phyloP scores from a whole-genome alignment of 1,140 invertebrate species.

The Ruditapes philippinarum region DNA sequence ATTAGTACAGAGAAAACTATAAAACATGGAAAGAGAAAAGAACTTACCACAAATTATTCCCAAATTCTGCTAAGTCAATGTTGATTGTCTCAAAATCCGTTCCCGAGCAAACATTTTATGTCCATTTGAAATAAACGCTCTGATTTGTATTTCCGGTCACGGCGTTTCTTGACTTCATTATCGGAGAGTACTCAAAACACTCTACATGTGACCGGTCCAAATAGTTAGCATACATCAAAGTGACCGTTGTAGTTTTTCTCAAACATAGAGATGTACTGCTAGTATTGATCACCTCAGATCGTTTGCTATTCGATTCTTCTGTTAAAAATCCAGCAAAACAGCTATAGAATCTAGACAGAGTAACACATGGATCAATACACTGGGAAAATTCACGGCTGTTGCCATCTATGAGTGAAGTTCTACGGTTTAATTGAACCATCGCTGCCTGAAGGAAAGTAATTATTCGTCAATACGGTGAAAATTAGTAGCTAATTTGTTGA shows the following conservation, averaged over 20 bases:
- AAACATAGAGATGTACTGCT: not conserved
- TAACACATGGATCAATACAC: constrained; percentile 12
- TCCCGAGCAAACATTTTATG: not conserved
- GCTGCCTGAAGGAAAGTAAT: constrained; percentile 22
- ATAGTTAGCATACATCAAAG: constrained; percentile 10
- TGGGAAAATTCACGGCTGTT: constrained; percentile 22
- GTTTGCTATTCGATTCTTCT: constrained; percentile 38
- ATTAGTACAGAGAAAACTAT: not conserved
- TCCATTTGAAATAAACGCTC: constrained; percentile 39
- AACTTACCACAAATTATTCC: not conserved
- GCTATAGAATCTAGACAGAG: constrained; percentile 10
- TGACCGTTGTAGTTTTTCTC: constrained; percentile 38
- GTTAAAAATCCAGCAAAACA: constrained; percentile 45
- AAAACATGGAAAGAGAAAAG: not conserved
- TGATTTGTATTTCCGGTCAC: constrained; percentile 44
- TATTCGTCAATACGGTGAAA: constrained; percentile 37
- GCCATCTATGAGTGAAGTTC: not conserved
- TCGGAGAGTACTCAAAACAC: constrained; percentile 14
- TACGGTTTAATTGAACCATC: constrained; percentile 24
- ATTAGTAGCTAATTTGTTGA: constrained; percentile 18
- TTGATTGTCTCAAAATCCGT: not conserved
- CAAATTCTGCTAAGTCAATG: not conserved
- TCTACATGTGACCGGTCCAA: constrained; percentile 14
- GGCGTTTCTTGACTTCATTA: constrained; percentile 35
- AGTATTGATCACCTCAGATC: not conserved